Conservation (phyloP, 2,113 vertebrate species). For the Poeciliopsis turrubarensis region DNA sequence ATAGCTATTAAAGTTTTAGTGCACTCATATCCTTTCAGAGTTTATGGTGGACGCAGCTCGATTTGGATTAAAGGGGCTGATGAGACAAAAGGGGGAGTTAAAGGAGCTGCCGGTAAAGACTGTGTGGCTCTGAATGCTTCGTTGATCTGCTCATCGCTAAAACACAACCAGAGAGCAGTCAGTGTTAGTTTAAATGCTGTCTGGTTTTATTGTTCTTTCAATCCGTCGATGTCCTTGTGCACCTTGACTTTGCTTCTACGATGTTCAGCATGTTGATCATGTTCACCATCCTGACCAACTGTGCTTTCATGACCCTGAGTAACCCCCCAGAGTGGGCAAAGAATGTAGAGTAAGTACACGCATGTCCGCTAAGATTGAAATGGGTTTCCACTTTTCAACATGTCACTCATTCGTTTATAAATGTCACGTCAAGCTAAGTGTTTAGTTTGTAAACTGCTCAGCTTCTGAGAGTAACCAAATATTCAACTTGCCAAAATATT, state of each 20-base stretch:
- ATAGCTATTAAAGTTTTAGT: constrained; percentile 97
- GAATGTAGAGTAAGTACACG: constrained; percentile 96
- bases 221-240: constrained; percentile 18
- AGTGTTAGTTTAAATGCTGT: too few relatives aligned
- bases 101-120: constrained; percentile 11
- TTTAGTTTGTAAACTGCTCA: too few relatives aligned
- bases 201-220: background rate
- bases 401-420: too few relatives aligned
- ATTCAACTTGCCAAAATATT: too few relatives aligned
- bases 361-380: background rate
- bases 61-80: constrained; percentile 46
- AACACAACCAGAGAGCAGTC: background rate
- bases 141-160: background rate
- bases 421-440: too few relatives aligned
- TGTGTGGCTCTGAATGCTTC: constrained; percentile 7
- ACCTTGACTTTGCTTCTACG: constrained; percentile 88
- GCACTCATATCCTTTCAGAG: constrained; percentile 98
- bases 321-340: constrained; percentile 97
- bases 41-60: constrained; percentile 33
- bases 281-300: constrained; percentile 99
- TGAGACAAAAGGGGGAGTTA: constrained; percentile 46
- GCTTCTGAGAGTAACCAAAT: too few relatives aligned
- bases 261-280: constrained; percentile 99
- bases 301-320: constrained; percentile 97
- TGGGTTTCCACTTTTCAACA: too few relatives aligned